These are phyloP conservation scores for Coelopa pilipes DNA, from an alignment of 2,888 invertebrate species.

Conservation along the genomic window DNA sequence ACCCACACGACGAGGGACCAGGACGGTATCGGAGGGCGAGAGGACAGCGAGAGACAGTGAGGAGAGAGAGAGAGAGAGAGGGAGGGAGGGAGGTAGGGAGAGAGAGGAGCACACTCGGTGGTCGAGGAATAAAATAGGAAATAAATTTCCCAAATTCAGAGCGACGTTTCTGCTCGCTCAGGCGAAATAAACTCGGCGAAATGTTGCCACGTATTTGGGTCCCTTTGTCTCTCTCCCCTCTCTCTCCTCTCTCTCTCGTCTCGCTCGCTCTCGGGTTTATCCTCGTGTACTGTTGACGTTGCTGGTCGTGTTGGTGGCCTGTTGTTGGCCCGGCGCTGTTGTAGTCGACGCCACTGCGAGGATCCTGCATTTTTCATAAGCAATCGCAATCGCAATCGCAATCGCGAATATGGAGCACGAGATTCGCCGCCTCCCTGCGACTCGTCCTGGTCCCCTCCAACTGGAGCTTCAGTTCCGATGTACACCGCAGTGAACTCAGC, in stretches of 20 bases:
- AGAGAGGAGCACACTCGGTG: no score
- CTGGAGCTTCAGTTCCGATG: no score
- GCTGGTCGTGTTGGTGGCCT: neutral
- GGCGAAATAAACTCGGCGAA: constrained; percentile 22
- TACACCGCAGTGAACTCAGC: no score
- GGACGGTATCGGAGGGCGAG: no score
- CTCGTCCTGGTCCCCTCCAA: no score
- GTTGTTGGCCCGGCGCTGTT: neutral
- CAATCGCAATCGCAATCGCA: no score
- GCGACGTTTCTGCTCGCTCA: constrained; percentile 29
- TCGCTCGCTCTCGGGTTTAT: neutral
- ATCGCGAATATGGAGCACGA: no score
- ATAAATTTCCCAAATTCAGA: neutral
- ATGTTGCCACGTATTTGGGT: neutral
- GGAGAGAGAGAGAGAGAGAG: no score
- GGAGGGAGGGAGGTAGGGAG: no score
- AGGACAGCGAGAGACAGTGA: neutral
- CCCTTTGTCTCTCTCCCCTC: neutral
- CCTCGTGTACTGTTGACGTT: neutral
- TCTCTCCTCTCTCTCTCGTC: neutral
- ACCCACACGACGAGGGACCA: neutral
- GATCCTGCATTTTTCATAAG: no score
- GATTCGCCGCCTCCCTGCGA: no score
- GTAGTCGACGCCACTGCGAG: neutral
- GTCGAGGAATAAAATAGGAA: no score